Conservation (phyloP, 2,888 invertebrate species). For the Sialis fuliginosa region DNA sequence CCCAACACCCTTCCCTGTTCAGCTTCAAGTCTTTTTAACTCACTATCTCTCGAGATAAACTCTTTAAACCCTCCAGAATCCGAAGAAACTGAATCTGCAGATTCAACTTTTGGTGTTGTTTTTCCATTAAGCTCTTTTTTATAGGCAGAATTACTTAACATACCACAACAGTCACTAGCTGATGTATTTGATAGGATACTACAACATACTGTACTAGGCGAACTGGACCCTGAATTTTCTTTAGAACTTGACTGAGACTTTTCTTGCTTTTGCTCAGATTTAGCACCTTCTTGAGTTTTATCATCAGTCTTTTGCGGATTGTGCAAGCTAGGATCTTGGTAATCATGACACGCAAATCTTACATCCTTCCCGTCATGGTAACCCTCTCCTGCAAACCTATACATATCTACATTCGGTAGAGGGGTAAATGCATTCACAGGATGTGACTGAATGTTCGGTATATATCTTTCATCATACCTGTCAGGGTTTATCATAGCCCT, state of each 20-base stretch:
- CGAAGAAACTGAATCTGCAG: slow-evolving; percentile 26
- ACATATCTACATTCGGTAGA: too few species aligned
- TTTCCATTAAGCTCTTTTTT: slow-evolving; percentile 21
- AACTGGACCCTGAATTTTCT: slow-evolving; percentile 16
- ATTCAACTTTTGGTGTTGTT: slow-evolving; percentile 23
- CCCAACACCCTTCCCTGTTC: not conserved
- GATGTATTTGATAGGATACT: slow-evolving; percentile 24
- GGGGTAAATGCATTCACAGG: too few species aligned
- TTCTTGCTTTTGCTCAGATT: not conserved
- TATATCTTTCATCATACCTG: not conserved
- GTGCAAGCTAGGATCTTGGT: too few species aligned
- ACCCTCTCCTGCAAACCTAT: too few species aligned
- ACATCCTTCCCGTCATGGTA: too few species aligned
- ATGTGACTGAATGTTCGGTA: not conserved
- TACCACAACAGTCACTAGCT: slow-evolving; percentile 26
- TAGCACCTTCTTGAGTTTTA: not conserved
- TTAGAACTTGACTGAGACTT: slow-evolving; percentile 4
- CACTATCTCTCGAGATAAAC: slow-evolving; percentile 20
- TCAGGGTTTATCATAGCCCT: not conserved
- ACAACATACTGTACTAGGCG: slow-evolving; percentile 27
- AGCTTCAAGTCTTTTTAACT: slow-evolving; percentile 4
- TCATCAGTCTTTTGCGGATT: not conserved
- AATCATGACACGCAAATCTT: too few species aligned
- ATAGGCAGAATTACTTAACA: slow-evolving; percentile 18
- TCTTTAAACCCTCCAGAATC: slow-evolving; percentile 29